Evolutionary conservation across 1,140 invertebrate genomes (phyloP), one percentile per base, ranked within the genome.

Genomic region (Cardiocondyla obscurior): DNA sequence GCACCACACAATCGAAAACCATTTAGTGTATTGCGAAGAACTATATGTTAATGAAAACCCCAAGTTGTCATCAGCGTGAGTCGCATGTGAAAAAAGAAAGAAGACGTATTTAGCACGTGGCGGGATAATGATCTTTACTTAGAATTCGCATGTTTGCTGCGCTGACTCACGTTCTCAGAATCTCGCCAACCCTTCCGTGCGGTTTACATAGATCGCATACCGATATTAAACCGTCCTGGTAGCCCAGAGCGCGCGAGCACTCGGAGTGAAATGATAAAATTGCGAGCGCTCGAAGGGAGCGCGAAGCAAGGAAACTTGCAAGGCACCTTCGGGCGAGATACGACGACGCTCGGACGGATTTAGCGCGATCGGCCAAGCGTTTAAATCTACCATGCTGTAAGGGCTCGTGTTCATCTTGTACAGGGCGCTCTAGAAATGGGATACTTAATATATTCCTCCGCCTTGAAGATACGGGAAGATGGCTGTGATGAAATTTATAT

Each of bases 401-500:
- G 62, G 46, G 64, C 44, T 1, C 46, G 3, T 36, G 58, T 65
- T 77, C 46, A 77, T 77, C 74, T 51, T 39, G 46, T 55, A 67
- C 62, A 79, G 74, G 74, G 22, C 55, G 74, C 62, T 79, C 33
- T 62, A 67, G 74, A 77, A 67, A 30, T 25, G 44, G 30, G 46
- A 67, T 44, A 49, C 74, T 79, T 82, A 86, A 90, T 89, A 89
- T 79, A 87, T 58, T 89, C 82, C 85, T 83, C 83, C 73, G 83
- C 49, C 85, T 87, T 46, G 79, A 88, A 81, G 76, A 55, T 44
- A 69, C 36, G 76, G 19, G 36, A 46, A 81, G 69, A 81, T 88
- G 39, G 22, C 57, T 46, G 39, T 62, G 62, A 42, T 67, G 74
- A 69, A 55, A 79, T 60, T 67, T 69, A 55, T 79, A 79, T 69